Percentiles rank a stretch among this genome's conserved stretches.
Evolutionary conservation across 2,888 invertebrate genomes (phyloP).

Genomic region (Harpagoxenus sublaevis): DNA sequence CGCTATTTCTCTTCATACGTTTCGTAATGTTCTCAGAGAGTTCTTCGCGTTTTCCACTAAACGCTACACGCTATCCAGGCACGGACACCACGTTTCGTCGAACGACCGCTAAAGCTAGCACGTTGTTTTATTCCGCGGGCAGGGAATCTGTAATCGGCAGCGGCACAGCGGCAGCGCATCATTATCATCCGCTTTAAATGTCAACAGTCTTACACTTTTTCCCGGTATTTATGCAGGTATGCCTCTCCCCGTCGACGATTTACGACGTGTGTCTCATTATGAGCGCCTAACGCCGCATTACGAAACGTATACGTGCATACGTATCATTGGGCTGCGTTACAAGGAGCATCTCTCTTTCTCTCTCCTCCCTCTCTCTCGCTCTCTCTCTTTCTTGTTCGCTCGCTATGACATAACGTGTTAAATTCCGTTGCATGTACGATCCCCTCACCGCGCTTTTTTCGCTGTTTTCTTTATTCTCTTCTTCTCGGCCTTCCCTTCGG

Average conservation of each 20-base stretch:
- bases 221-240: conserved; percentile 74
- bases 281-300: conserved; percentile 68
- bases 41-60: not conserved
- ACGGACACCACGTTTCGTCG: not conserved
- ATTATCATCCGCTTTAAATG: conserved; percentile 80
- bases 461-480: not conserved
- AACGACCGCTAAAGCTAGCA: not conserved
- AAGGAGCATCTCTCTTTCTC: conserved; percentile 16
- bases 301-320: conserved; percentile 63
- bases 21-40: conserved; percentile 5
- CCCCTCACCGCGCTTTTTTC: conserved; percentile 1
- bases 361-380: not conserved
- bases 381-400: not conserved
- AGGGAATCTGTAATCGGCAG: conserved; percentile 73
- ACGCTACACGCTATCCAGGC: not conserved
- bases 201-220: conserved; percentile 77
- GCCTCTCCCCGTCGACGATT: conserved; percentile 70
- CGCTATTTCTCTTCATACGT: not conserved
- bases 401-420: conserved; percentile 50
- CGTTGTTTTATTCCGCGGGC: conserved; percentile 17
- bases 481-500: not conserved
- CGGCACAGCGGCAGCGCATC: conserved; percentile 65
- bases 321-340: conserved; percentile 40
- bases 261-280: conserved; percentile 73
- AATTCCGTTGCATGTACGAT: conserved; percentile 1